Evolutionary conservation across 2,113 vertebrate species (phyloP).

Genomic region (Taurulus bubalis): DNA sequence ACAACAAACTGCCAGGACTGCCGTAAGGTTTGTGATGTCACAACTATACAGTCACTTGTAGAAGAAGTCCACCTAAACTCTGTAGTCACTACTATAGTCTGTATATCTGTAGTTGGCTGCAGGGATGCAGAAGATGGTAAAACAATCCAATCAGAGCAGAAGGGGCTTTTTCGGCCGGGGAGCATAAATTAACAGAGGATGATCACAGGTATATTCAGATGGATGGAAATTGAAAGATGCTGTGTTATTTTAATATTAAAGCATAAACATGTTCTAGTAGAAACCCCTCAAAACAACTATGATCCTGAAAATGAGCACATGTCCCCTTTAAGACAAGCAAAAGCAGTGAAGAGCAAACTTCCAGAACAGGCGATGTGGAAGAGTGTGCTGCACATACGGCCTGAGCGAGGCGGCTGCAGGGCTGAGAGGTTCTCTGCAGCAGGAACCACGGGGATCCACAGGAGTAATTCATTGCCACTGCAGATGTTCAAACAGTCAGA

Average conservation of each 20-base stretch:
- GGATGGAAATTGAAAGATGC: no score
- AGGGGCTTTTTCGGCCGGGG: no score
- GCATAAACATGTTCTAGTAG: neutral
- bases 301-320: neutral
- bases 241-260: neutral
- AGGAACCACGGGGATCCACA: conserved; percentile 60
- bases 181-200: no score
- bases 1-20: no score
- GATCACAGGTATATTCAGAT: no score
- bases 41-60: no score
- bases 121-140: no score
- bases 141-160: no score
- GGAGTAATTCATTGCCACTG: conserved; percentile 75
- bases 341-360: conserved; percentile 11
- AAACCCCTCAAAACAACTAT: neutral
- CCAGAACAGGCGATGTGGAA: neutral
- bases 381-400: neutral
- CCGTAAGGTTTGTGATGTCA: no score
- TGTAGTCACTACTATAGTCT: no score
- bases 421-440: conserved; percentile 61
- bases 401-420: conserved; percentile 38
- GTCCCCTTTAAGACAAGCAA: neutral
- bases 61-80: no score
- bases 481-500: conserved; percentile 71
- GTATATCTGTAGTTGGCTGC: no score